Evolutionary conservation across 2,113 vertebrate genomes (phyloP).

Genomic region (Macheiramphus alcinus): DNA sequence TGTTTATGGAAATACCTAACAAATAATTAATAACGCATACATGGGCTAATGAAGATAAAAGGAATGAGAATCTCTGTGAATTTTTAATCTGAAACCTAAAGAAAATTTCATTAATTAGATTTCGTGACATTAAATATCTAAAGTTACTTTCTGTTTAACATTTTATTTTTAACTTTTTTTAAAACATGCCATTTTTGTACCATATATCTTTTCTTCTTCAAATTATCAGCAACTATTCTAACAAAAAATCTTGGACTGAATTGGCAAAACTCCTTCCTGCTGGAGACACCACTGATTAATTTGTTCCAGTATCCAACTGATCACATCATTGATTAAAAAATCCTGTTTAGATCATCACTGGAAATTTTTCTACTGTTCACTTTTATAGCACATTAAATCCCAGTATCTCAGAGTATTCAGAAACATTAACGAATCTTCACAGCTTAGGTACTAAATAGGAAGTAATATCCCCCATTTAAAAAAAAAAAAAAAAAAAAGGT

Average conservation of each 20-base stretch:
- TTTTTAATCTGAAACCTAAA: background rate
- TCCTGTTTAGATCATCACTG: background rate
- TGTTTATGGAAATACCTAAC: background rate
- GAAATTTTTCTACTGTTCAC: background rate
- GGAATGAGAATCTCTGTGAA: background rate
- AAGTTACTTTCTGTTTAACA: background rate
- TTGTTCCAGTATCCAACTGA: background rate
- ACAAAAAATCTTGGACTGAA: background rate
- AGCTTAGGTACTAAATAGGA: background rate
- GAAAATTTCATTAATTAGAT: background rate
- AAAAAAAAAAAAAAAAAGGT: background rate
- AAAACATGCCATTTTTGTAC: background rate
- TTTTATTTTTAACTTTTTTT: background rate
- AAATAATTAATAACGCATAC: background rate
- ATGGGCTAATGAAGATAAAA: background rate
- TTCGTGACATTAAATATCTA: background rate
- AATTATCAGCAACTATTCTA: background rate
- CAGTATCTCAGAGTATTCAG: background rate
- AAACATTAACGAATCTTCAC: background rate
- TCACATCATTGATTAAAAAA: slow-evolving; percentile 27
- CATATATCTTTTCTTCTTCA: background rate
- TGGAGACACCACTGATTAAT: background rate
- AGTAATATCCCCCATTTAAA: background rate
- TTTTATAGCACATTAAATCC: slow-evolving; percentile 1
- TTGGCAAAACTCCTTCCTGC: background rate